Conservation (phyloP, 1,140 invertebrate species). For the Parapsyche elsis region DNA sequence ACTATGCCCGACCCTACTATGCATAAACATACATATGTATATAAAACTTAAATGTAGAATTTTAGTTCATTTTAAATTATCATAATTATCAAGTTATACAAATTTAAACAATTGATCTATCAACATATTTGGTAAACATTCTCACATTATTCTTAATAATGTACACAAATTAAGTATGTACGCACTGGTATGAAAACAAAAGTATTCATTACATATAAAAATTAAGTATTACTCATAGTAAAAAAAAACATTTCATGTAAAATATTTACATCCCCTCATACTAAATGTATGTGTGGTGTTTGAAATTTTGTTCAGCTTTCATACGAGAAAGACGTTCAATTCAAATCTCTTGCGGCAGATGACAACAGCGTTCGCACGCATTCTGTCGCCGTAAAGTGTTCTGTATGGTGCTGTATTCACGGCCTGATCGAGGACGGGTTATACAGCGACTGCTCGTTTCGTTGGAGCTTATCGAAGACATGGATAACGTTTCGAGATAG, state of each 20-base stretch:
- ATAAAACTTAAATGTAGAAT: no score
- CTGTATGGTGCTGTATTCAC: slow-evolving; percentile 71
- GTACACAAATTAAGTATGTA: background rate
- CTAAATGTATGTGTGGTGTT: background rate
- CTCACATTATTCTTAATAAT: background rate
- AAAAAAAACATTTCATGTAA: background rate
- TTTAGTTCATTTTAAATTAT: no score
- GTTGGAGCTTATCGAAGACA: slow-evolving; percentile 79
- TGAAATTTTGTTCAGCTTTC: slow-evolving; percentile 18
- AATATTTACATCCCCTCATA: background rate
- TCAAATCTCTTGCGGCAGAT: slow-evolving; percentile 22
- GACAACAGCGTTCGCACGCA: slow-evolving; percentile 29
- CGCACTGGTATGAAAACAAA: background rate
- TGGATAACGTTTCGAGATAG: slow-evolving; percentile 85
- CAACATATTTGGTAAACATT: no score
- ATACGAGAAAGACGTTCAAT: background rate
- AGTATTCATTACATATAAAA: background rate
- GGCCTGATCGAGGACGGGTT: slow-evolving; percentile 80
- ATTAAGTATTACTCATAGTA: background rate
- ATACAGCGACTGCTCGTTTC: slow-evolving; percentile 71
- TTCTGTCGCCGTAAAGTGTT: slow-evolving; percentile 2
- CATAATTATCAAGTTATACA: no score
- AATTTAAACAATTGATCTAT: no score
- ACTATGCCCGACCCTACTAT: no score
- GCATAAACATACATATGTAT: no score